Conservation (phyloP, 2,888 invertebrate genomes). For the Invenusta paracnida region DNA sequence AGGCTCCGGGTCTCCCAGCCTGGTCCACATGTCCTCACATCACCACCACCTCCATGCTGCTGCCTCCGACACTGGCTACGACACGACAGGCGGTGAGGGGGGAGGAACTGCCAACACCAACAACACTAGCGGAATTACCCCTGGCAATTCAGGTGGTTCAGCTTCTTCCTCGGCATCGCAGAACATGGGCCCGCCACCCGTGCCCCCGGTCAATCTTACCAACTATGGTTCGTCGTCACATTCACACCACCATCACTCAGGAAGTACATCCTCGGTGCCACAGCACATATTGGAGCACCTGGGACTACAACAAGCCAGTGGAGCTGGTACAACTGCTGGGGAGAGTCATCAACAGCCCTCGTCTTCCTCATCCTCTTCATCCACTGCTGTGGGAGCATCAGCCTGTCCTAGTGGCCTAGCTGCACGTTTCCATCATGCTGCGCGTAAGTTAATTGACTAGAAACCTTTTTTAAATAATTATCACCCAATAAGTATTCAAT, state of each 20-base stretch:
- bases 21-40: background rate
- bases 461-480: no score
- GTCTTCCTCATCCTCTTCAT: background rate
- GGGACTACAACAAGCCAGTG: background rate
- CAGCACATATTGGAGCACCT: background rate
- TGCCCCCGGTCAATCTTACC: background rate
- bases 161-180: background rate
- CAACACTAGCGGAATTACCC: background rate
- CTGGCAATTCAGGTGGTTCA: background rate
- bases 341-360: background rate
- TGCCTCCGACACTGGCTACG: no score
- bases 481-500: no score
- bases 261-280: background rate
- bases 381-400: background rate
- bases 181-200: background rate
- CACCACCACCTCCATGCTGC: no score
- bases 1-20: slow-evolving; percentile 6
- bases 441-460: background rate
- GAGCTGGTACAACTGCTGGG: no score
- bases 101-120: background rate
- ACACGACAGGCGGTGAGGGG: background rate
- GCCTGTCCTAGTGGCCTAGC: background rate
- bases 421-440: background rate
- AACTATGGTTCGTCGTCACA: no score
- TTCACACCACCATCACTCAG: background rate